phyloP scores from a whole-genome alignment of 2,797 vertebrate genomes.

The Tenualosa ilisha region DNA sequence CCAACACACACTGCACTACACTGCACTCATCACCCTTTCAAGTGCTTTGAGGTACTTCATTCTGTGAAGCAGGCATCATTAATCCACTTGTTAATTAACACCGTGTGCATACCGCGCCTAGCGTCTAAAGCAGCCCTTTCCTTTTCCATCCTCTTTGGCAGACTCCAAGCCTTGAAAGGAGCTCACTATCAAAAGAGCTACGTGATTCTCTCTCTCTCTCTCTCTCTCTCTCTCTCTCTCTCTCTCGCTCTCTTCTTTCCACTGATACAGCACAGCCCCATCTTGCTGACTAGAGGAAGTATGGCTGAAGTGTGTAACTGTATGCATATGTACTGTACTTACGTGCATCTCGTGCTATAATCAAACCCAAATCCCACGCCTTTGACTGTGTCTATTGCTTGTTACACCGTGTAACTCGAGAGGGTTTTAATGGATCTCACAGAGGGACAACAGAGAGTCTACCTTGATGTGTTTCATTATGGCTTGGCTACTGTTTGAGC shows the following conservation, averaged over 20 bases:
- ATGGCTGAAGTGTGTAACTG: background rate
- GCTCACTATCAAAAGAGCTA: conserved; percentile 61
- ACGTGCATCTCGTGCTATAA: background rate
- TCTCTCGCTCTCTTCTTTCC: conserved; percentile 47
- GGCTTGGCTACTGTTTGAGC: conserved; percentile 27
- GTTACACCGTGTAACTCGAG: conserved; percentile 29
- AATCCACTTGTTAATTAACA: conserved; percentile 84
- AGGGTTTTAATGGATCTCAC: background rate
- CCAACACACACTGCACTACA: conserved; percentile 66
- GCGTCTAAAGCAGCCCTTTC: conserved; percentile 74
- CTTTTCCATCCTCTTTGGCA: conserved; percentile 70
- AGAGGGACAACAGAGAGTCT: conserved; percentile 43
- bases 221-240: too few relatives aligned
- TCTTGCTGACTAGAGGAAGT: conserved; percentile 5
- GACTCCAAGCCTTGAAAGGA: conserved; percentile 70
- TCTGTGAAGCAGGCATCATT: conserved; percentile 78
- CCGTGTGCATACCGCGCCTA: conserved; percentile 67
- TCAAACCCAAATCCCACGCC: conserved; percentile 21
- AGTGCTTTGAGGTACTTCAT: conserved; percentile 81
- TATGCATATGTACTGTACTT: background rate
- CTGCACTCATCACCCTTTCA: conserved; percentile 77
- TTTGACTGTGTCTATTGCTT: conserved; percentile 22
- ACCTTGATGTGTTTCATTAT: conserved; percentile 45
- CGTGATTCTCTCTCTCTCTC: conserved; percentile 31
- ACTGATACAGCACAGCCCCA: conserved; percentile 49